Conservation (phyloP, 2,797 vertebrate species). For the Myiotriccus ornatus region DNA sequence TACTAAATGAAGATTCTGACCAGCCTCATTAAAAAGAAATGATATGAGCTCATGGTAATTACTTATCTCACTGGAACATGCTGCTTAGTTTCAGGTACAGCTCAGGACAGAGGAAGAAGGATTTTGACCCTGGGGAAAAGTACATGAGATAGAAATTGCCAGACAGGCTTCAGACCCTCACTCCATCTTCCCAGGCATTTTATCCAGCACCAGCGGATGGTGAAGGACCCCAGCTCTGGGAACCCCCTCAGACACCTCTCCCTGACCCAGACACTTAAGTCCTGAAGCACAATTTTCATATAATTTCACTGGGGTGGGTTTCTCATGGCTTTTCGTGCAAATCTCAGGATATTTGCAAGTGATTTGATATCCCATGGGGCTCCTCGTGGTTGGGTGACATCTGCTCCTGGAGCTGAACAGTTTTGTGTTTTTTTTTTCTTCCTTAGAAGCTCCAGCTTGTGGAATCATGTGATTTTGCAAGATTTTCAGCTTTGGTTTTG, state of each 20-base stretch:
- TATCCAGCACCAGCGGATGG: background rate
- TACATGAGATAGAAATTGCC: background rate
- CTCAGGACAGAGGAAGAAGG: slow-evolving; percentile 23
- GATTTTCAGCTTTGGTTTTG: slow-evolving; percentile 21
- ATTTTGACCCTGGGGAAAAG: background rate
- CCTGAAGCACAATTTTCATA: fast-evolving
- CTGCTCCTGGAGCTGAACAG: slow-evolving; percentile 13
- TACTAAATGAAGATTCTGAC: slow-evolving; percentile 25
- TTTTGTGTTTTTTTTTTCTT: background rate
- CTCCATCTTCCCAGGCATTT: background rate
- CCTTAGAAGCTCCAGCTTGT: slow-evolving; percentile 44
- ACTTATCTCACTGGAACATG: slow-evolving; percentile 42
- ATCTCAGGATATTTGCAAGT: background rate
- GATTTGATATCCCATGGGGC: slow-evolving; percentile 38
- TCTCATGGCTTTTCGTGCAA: background rate
- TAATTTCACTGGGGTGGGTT: background rate
- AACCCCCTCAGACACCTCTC: fast-evolving
- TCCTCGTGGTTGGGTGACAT: slow-evolving; percentile 44
- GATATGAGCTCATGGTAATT: slow-evolving; percentile 56
- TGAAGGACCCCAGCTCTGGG: background rate
- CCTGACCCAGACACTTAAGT: background rate
- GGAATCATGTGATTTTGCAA: slow-evolving; percentile 54
- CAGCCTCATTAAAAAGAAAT: slow-evolving; percentile 44
- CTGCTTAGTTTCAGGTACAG: slow-evolving; percentile 50
- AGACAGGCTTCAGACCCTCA: background rate